phyloP scores from a whole-genome alignment of 2,113 vertebrate species.

The Hiodon tergisus region DNA sequence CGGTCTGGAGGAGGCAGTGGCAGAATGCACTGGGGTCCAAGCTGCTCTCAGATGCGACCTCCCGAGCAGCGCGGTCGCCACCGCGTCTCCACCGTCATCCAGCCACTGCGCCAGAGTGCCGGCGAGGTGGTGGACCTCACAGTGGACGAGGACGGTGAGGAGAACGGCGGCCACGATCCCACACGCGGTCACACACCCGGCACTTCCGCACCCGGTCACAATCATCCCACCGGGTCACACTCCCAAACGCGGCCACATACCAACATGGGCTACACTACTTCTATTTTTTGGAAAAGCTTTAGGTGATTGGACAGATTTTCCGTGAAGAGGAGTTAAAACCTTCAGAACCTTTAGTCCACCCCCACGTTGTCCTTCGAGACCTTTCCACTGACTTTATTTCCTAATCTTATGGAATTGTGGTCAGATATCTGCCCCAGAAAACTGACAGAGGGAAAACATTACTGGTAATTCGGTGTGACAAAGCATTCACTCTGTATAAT shows the following conservation, averaged over 20 bases:
- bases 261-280: not conserved
- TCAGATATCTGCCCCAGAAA: not conserved
- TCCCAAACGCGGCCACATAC: not conserved
- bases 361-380: no score
- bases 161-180: not conserved
- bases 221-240: not conserved
- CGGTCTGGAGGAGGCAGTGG: conserved; percentile 78
- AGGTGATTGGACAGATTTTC: no score
- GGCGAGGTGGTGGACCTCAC: conserved; percentile 97
- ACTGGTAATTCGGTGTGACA: not conserved
- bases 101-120: conserved; percentile 85
- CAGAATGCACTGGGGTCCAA: conserved; percentile 81
- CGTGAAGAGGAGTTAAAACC: no score
- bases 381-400: no score
- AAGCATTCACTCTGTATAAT: not conserved
- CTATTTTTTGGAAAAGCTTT: no score
- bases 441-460: not conserved
- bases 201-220: not conserved
- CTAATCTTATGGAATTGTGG: not conserved
- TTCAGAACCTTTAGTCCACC: no score
- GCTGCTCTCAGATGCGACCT: conserved; percentile 76
- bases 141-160: conserved; percentile 91
- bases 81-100: conserved; percentile 90
- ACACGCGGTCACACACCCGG: not conserved
- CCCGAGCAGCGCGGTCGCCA: conserved; percentile 82